These are phyloP conservation scores for Callaeas wilsoni DNA, from an alignment of 2,113 vertebrate species.

Conservation along the genomic window DNA sequence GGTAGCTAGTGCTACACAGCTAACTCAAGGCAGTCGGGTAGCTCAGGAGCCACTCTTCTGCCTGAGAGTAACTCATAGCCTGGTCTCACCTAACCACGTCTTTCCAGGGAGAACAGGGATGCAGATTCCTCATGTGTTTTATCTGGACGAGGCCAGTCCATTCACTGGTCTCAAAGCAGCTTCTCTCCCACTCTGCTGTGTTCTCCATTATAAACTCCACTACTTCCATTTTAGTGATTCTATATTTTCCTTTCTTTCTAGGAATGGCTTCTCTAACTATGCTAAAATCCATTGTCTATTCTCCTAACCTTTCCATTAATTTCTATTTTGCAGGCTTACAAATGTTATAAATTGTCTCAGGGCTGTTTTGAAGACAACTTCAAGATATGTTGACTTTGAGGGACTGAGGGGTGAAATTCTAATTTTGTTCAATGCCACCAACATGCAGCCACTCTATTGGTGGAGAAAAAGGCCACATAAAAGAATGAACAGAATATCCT, in stretches of 20 bases:
- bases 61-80: background rate
- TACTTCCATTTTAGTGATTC: background rate
- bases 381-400: background rate
- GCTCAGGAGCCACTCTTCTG: background rate
- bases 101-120: background rate
- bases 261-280: background rate
- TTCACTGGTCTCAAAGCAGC: background rate
- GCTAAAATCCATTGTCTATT: background rate
- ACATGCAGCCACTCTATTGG: background rate
- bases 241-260: background rate
- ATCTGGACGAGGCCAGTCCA: background rate
- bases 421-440: background rate
- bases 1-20: background rate
- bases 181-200: background rate
- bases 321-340: background rate
- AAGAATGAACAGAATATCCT: background rate
- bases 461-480: background rate
- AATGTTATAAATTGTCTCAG: background rate
- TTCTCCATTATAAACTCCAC: background rate
- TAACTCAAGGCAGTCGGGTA: background rate
- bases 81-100: background rate
- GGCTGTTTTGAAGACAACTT: background rate
- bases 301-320: background rate
- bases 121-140: background rate
- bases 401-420: background rate